These are phyloP conservation scores for Cryptophagus acutangulus DNA, from an alignment of 2,888 invertebrate genomes.

Conservation along the genomic window DNA sequence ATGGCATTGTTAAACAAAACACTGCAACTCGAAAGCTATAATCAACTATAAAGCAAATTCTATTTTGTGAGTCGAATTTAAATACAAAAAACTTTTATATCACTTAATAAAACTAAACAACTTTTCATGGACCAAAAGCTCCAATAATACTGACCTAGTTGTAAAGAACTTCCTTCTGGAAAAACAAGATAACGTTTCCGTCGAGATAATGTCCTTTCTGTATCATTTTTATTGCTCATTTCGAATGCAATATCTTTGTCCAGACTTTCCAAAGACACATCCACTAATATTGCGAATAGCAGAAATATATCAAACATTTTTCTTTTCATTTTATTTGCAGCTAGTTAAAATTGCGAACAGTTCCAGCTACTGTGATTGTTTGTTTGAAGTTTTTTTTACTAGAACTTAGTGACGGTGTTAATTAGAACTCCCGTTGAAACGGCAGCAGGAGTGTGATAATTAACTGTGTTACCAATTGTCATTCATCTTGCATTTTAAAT, in stretches of 20 bases:
- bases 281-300: not conserved
- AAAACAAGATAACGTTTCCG: slow-evolving; percentile 33
- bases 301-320: not conserved
- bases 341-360: too few species aligned
- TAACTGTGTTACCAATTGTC: too few species aligned
- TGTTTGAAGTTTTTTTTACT: too few species aligned
- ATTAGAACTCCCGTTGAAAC: too few species aligned
- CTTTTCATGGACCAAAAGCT: slow-evolving; percentile 1
- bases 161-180: slow-evolving; percentile 41
- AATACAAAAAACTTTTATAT: slow-evolving; percentile 4
- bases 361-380: too few species aligned
- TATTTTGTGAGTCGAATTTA: not conserved
- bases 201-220: slow-evolving; percentile 26
- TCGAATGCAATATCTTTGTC: slow-evolving; percentile 26
- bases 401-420: too few species aligned
- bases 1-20: slow-evolving; percentile 59
- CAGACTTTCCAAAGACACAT: slow-evolving; percentile 21
- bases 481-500: too few species aligned
- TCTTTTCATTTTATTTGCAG: too few species aligned
- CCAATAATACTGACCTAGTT: slow-evolving; percentile 40
- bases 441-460: too few species aligned
- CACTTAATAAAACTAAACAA: slow-evolving; percentile 1
- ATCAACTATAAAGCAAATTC: not conserved
- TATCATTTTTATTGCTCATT: slow-evolving; percentile 24
- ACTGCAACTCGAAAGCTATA: slow-evolving; percentile 49